These are phyloP conservation scores for Sterna hirundo DNA, from an alignment of 2,113 vertebrate genomes.

Conservation along the genomic window DNA sequence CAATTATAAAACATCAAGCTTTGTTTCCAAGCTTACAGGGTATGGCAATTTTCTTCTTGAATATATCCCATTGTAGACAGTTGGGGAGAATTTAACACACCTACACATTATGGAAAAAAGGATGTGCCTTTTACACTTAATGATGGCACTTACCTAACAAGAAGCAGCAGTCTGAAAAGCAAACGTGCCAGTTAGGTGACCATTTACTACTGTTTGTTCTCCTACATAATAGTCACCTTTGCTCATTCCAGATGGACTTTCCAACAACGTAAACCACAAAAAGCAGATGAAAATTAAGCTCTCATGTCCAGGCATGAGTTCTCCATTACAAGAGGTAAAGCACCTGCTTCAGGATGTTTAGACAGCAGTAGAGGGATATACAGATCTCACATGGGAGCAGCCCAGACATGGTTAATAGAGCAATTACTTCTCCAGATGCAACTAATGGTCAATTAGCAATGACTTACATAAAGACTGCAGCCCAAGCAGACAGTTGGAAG, in stretches of 20 bases:
- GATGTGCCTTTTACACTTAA: background rate
- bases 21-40: background rate
- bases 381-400: background rate
- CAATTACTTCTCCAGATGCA: constrained; percentile 51
- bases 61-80: background rate
- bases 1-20: background rate
- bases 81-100: background rate
- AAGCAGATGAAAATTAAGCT: background rate
- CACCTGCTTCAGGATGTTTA: constrained; percentile 17
- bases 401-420: background rate
- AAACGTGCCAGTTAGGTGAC: background rate
- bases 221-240: background rate
- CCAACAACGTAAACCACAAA: background rate
- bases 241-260: background rate
- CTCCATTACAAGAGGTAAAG: constrained; percentile 6
- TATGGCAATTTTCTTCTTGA: background rate
- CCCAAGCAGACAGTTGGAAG: background rate
- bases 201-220: background rate
- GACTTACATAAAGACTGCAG: background rate
- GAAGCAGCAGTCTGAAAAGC: background rate
- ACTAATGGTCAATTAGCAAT: constrained; percentile 26
- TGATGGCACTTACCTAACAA: background rate
- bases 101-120: background rate
- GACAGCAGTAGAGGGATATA: background rate
- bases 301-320: background rate